Evolutionary conservation across 1,140 invertebrate species (phyloP).

Genomic region (Acromyrmex heyeri): DNA sequence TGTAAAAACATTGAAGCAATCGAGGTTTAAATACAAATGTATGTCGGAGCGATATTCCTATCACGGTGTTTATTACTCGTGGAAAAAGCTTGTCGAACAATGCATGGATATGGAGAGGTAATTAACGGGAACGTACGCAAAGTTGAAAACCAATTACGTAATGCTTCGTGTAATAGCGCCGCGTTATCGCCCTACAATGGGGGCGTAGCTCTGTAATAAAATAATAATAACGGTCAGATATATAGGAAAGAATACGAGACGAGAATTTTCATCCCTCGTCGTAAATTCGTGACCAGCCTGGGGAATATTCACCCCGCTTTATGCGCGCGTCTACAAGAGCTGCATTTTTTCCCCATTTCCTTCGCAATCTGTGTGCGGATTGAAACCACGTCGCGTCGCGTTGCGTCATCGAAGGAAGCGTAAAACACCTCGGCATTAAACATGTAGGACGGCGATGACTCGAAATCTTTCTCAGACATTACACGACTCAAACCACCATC

Average conservation of each 20-base stretch:
- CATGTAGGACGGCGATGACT: slow-evolving; percentile 76
- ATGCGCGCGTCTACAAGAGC: slow-evolving; percentile 1
- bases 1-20: not conserved
- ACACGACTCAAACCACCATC: slow-evolving; percentile 65
- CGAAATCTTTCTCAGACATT: slow-evolving; percentile 75
- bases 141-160: slow-evolving; percentile 58
- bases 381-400: slow-evolving; percentile 6
- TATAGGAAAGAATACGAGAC: slow-evolving; percentile 19
- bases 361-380: slow-evolving; percentile 5
- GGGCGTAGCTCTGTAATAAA: slow-evolving; percentile 28
- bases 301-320: not conserved
- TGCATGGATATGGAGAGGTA: not conserved
- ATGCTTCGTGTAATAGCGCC: slow-evolving; percentile 44
- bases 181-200: not conserved
- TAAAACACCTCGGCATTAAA: slow-evolving; percentile 76
- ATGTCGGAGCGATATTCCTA: not conserved
- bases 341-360: not conserved
- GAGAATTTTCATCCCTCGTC: not conserved
- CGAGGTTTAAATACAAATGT: not conserved
- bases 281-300: slow-evolving; percentile 20
- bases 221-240: slow-evolving; percentile 46
- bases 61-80: slow-evolving; percentile 3
- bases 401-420: slow-evolving; percentile 48
- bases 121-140: slow-evolving; percentile 30
- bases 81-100: slow-evolving; percentile 11